Base-by-base conservation (phyloP, 2,797 vertebrate species). In the Apodemus agrarius region DNA sequence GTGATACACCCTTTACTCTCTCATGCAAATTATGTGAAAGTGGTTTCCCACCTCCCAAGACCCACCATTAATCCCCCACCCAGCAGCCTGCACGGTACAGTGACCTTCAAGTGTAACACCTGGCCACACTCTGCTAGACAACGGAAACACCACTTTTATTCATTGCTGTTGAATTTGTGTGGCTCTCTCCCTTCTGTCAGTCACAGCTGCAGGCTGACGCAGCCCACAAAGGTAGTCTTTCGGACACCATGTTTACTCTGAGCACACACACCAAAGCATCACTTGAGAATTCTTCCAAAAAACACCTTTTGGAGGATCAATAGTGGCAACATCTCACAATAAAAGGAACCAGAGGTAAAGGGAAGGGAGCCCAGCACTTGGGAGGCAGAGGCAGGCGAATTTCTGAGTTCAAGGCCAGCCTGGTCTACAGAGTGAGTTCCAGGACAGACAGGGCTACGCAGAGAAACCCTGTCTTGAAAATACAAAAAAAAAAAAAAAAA, bases 151-250 rank as follows among this genome's bases (percentile, higher is more conserved):
- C 75, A 1, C 6, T 43, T 34, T 65, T 65, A 29, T 6, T 69
- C 5, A 81, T 6, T 14, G 9, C 22, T 7, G 31, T 12, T 24
- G 72, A 59, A 12, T 24, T n/a, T 10, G 65, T 6, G 26, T 4
- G 49, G 34, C 57, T 57, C 22, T 14, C 65, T 75, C 34, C 54
- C 67, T 61, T 49, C 43, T 63, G 4, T 52, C 16, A 52, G 31
- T 29, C 90, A 74, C 6, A 79, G n/a, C 22, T 12, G 31, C 10
- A 3, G 14, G 49, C 24, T 3, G 31, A 54, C 31, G 49, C 11
- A 57, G 67, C 19, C 17, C 13, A 0, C 0, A 1, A 49, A 31
- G 40, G 24, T 8, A 0, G 40, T 22, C 1, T 37, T 1, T 5
- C 0, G 6, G 63, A 52, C 4, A 3, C 17, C 40, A 2, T 0